phyloP scores from a whole-genome alignment of 2,888 invertebrate genomes.

The Polyommatus iphigenia region DNA sequence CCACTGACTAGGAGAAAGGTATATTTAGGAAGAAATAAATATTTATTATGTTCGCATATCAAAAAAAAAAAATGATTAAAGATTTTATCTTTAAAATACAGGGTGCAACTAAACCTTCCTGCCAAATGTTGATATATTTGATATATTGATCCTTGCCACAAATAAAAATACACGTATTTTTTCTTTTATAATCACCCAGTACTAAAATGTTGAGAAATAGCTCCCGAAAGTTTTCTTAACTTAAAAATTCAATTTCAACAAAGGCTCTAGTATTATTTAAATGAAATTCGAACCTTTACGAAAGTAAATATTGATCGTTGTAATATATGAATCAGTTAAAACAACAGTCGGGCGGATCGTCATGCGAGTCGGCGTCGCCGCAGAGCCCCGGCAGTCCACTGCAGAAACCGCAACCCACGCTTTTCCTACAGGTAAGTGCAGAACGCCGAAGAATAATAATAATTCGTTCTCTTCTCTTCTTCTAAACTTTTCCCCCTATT shows the following conservation, averaged over 20 bases:
- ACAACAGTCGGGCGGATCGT: conserved; percentile 74
- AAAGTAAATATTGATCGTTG: conserved; percentile 10
- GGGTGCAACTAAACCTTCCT: no score
- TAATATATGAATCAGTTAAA: conserved; percentile 54
- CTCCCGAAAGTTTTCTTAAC: no score
- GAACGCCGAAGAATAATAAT: background rate
- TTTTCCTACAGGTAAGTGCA: conserved; percentile 63
- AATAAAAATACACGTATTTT: no score
- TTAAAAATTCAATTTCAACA: background rate
- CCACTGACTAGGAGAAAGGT: conserved; percentile 82
- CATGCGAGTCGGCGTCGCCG: conserved; percentile 81
- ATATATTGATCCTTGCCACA: no score
- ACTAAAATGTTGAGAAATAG: no score
- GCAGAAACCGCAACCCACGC: conserved; percentile 70
- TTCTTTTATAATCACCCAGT: no score
- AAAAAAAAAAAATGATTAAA: background rate
- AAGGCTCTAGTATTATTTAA: background rate
- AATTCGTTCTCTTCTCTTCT: no score
- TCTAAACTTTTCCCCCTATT: no score
- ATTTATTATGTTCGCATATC: background rate
- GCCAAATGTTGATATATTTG: no score
- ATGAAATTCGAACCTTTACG: background rate
- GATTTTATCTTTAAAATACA: background rate
- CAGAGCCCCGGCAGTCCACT: conserved; percentile 82
- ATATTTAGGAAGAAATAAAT: conserved; percentile 26